Conservation (phyloP, 2,888 invertebrate genomes). For the Helobdella robusta region DNA sequence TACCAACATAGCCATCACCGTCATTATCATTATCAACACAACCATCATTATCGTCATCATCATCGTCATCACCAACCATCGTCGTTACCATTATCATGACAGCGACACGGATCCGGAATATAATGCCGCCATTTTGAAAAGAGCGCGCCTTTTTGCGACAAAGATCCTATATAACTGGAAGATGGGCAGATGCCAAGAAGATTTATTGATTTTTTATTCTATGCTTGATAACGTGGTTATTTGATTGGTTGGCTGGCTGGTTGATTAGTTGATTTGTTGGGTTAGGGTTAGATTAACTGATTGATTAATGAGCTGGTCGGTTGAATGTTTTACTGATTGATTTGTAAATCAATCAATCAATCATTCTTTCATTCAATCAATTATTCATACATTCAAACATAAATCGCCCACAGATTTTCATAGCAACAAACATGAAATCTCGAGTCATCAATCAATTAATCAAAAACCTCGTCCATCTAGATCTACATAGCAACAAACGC, state of each 20-base stretch:
- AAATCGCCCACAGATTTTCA: too few species aligned
- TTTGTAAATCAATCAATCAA: too few species aligned
- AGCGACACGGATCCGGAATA: constrained; percentile 6
- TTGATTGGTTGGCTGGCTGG: not conserved
- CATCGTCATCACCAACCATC: constrained; percentile 9
- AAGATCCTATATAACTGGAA: constrained; percentile 21
- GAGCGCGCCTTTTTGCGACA: constrained; percentile 11
- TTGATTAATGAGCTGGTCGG: too few species aligned
- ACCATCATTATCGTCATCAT: not conserved
- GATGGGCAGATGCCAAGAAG: constrained; percentile 26
- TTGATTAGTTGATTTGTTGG: too few species aligned
- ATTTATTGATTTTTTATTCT: constrained; percentile 24
- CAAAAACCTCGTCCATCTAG: too few species aligned
- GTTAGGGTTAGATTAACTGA: too few species aligned
- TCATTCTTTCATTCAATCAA: too few species aligned
- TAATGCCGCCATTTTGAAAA: constrained; percentile 15
- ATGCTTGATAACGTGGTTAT: constrained; percentile 21
- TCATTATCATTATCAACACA: not conserved
- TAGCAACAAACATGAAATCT: too few species aligned
- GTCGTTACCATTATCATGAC: not conserved
- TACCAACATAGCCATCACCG: not conserved
- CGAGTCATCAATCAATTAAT: too few species aligned
- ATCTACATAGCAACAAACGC: not conserved
- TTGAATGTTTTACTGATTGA: too few species aligned
- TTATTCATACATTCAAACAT: too few species aligned